These are phyloP conservation scores for Entelurus aequoreus DNA, from an alignment of 2,113 vertebrate species.

Conservation along the genomic window DNA sequence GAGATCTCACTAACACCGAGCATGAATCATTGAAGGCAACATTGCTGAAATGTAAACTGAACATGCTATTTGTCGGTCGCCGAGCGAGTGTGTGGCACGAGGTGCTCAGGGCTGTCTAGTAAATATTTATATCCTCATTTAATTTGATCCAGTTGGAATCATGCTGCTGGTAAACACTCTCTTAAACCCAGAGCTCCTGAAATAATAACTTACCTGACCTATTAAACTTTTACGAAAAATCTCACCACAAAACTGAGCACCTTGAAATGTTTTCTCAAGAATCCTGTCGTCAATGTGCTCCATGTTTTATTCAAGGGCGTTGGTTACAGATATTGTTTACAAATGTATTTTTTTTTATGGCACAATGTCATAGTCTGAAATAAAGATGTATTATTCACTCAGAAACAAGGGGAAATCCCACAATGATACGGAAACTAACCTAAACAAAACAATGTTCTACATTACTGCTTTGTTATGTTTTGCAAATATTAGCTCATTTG, in stretches of 20 bases:
- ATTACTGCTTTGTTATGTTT: too few species aligned
- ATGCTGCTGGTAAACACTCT: constrained; percentile 17
- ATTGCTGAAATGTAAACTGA: constrained; percentile 15
- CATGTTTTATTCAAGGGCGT: constrained; percentile 65
- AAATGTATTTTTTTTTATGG: constrained; percentile 26
- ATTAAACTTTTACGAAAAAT: constrained; percentile 23
- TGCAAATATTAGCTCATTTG: too few species aligned
- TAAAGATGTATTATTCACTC: too few species aligned
- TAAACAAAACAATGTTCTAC: too few species aligned
- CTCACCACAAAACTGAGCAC: constrained; percentile 8
- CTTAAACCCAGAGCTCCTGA: constrained; percentile 3
- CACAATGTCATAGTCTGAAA: too few species aligned
- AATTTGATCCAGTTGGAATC: constrained; percentile 12
- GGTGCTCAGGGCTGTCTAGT: not conserved
- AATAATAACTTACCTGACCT: constrained; percentile 20
- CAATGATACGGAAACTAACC: too few species aligned
- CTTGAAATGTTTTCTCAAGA: constrained; percentile 17
- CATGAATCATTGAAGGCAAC: constrained; percentile 28
- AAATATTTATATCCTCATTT: constrained; percentile 14
- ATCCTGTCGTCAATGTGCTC: constrained; percentile 21
- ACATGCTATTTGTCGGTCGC: constrained; percentile 8
- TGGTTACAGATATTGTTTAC: constrained; percentile 65
- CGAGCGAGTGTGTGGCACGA: not conserved
- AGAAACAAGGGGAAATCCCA: too few species aligned
- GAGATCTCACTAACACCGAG: constrained; percentile 44